Conservation (phyloP, 2,797 vertebrate species). For the Pelodytes ibericus region DNA sequence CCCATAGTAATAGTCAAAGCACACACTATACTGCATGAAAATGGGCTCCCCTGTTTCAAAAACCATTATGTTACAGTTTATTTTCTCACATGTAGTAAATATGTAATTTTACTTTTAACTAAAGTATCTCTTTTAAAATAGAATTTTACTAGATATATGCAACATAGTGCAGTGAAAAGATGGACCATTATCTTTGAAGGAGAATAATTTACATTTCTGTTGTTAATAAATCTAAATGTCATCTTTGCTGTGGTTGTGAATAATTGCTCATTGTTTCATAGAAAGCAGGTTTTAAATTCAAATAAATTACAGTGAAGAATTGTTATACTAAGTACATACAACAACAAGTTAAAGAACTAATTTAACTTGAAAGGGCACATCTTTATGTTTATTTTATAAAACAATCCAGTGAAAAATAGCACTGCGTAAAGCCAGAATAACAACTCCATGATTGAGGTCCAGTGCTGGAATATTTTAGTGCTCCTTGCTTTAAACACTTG, state of each 20-base stretch:
- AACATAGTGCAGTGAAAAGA: constrained; percentile 11
- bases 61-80: too few relatives aligned
- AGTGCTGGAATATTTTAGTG: too few relatives aligned
- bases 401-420: too few relatives aligned
- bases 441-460: too few relatives aligned
- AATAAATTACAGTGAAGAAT: constrained; percentile 40
- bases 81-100: too few relatives aligned
- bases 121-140: too few relatives aligned
- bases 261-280: constrained; percentile 41
- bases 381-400: constrained; percentile 1
- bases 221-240: constrained; percentile 46
- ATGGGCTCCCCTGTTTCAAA: too few relatives aligned
- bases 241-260: constrained; percentile 23
- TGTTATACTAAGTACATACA: constrained; percentile 5
- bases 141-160: constrained; percentile 12
- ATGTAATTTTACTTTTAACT: too few relatives aligned
- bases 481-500: too few relatives aligned
- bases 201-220: constrained; percentile 22
- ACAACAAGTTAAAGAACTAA: constrained; percentile 1
- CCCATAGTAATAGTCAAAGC: too few relatives aligned
- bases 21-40: too few relatives aligned
- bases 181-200: constrained; percentile 34
- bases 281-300: constrained; percentile 25
- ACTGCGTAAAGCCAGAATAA: too few relatives aligned
- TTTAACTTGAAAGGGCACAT: constrained; percentile 18